Conservation (phyloP, 2,888 invertebrate species). For the Lamellibrachia columna region DNA sequence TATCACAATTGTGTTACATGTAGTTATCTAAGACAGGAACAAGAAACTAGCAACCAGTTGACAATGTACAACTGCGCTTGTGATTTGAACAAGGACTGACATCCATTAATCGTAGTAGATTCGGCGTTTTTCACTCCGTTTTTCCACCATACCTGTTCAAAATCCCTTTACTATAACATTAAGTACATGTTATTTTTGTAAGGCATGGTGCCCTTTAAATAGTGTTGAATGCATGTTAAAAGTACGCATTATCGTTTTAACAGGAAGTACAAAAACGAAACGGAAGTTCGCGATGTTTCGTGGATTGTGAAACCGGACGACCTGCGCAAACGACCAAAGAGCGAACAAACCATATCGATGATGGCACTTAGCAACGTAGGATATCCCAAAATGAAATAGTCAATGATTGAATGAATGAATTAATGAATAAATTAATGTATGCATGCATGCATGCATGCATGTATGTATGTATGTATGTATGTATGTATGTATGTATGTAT, state of each 20-base stretch:
- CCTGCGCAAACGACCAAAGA: neutral
- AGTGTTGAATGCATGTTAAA: neutral
- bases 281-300: neutral
- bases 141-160: too few relatives aligned
- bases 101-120: too few relatives aligned
- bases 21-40: too few relatives aligned
- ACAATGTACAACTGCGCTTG: too few relatives aligned
- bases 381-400: neutral
- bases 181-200: neutral
- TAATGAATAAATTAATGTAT: too few relatives aligned
- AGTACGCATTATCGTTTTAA: neutral
- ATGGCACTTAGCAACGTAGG: neutral
- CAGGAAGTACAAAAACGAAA: neutral
- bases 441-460: too few relatives aligned
- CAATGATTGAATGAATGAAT: too few relatives aligned
- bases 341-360: neutral
- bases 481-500: neutral
- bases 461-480: neutral
- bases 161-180: too few relatives aligned
- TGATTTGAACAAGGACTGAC: too few relatives aligned
- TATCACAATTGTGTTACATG: too few relatives aligned
- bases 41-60: too few relatives aligned
- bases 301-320: constrained; percentile 16
- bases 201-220: neutral
- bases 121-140: too few relatives aligned